Percentiles rank a stretch among this genome's conserved stretches.
These are phyloP conservation scores for Ridgeia piscesae DNA, from an alignment of 1,140 invertebrate species.

Conservation along the genomic window DNA sequence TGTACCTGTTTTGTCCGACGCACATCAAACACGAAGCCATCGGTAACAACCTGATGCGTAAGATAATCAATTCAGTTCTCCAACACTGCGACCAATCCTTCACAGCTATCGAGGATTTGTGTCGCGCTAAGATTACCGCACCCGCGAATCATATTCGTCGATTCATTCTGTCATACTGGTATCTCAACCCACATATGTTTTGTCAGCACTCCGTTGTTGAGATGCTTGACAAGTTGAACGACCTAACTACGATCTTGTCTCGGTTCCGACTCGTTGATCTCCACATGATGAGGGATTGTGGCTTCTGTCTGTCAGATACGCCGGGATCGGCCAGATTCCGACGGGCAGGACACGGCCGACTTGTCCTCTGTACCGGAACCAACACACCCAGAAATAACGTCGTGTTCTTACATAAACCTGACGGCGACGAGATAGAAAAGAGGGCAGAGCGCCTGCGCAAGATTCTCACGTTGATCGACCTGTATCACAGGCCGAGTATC, in stretches of 20 bases:
- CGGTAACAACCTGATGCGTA: not conserved
- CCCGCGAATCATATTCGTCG: not conserved
- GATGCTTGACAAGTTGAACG: not conserved
- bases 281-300: conserved; percentile 31
- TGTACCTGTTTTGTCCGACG: conserved; percentile 36
- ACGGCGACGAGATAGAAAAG: conserved; percentile 30
- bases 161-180: not conserved
- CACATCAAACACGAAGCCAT: conserved; percentile 30
- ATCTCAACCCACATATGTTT: not conserved
- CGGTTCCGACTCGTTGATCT: not conserved
- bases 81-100: not conserved
- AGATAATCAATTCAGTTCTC: not conserved
- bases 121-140: not conserved
- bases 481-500: conserved; percentile 13
- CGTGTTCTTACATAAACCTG: conserved; percentile 38
- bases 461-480: conserved; percentile 25
- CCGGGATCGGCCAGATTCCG: conserved; percentile 31
- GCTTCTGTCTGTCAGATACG: conserved; percentile 37
- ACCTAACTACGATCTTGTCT: not conserved
- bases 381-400: conserved; percentile 36
- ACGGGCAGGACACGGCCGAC: not conserved
- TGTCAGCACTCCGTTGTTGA: not conserved
- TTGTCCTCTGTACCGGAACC: conserved; percentile 38
- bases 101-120: not conserved
- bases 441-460: conserved; percentile 28